Base-by-base conservation (phyloP, 2,113 vertebrate genomes). In the Cyanoderma ruficeps region DNA sequence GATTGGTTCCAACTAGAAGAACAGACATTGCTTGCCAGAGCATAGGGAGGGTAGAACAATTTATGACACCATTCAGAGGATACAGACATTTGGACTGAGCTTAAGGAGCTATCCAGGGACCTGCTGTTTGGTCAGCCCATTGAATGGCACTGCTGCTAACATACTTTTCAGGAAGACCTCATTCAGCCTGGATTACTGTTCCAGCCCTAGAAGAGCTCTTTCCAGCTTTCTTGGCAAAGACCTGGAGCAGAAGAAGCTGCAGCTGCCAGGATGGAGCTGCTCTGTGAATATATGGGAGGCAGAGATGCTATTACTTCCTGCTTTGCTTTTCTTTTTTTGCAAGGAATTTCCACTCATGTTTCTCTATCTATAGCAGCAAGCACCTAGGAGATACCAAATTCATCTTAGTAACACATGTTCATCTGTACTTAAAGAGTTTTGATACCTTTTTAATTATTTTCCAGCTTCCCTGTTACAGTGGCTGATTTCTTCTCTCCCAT, bases 191-290 rank as follows among this genome's bases (percentile, higher is more conserved):
- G 39, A 63, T 76, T 39, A 15, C 87, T 75, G 37, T 84, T 90
- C 59, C 61, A 83, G 47, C 21, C 57, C n/a, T 80, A 56, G 46
- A 87, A 80, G 10, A 86, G 55, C 46, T 90, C 42, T 76, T 77
- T 80, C 71, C 78, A 80, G 42, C 42, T 83, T 81, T 85, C 75
- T 87, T 94, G 92, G 93, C 94, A 93, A 81, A 87, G 42, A 59
- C 4, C 30, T 52, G 50, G 9, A 89, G 75, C 55, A 89, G 46
- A 76, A 87, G 64, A 91, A 93, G 49, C 78, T 83, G 53, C 89
- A 83, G 74, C 74, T 95, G 87, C 80, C 2, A 30, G 28, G 53
- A 80, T 91, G 50, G 64, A 94, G 46, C 42, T 85, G 44, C 35
- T 80, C 35, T 55, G 50, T 72, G 35, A 77, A 88, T 69, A 88